A percentile compares a stretch with the other conserved stretches of the same genome.
phyloP scores from a whole-genome alignment of 2,888 invertebrate species.

The Sabellastarte sp. region DNA sequence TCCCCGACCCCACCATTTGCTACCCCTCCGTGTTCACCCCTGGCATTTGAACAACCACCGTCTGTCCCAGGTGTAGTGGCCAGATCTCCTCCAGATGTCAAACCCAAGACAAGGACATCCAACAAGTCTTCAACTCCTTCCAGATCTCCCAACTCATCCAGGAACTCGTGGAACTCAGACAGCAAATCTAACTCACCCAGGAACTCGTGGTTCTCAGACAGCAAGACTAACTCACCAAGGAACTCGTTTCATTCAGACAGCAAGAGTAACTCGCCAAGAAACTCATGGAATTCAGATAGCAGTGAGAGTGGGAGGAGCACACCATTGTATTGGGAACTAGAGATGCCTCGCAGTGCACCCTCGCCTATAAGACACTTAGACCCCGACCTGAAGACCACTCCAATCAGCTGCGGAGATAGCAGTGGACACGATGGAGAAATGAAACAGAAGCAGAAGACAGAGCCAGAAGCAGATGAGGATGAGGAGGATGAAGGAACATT shows the following conservation, averaged over 20 bases:
- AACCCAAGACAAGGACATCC: not conserved
- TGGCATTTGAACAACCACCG: not conserved
- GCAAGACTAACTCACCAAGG: not conserved
- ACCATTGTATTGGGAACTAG: constrained; percentile 10
- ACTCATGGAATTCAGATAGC: not conserved
- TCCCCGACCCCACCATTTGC: not conserved
- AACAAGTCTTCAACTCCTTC: not conserved
- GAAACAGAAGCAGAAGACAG: not conserved
- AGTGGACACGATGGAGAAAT: not conserved
- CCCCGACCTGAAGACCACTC: not conserved
- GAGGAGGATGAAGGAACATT: too few relatives aligned
- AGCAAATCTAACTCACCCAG: not conserved
- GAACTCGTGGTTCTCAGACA: not conserved
- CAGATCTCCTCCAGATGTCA: not conserved
- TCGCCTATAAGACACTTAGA: not conserved
- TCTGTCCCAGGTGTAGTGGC: not conserved
- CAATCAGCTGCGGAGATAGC: not conserved
- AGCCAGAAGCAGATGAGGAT: not conserved
- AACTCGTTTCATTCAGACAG: not conserved
- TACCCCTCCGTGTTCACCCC: not conserved
- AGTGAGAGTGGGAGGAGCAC: not conserved
- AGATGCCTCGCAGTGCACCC: not conserved
- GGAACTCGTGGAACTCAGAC: not conserved
- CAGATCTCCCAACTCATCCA: not conserved
- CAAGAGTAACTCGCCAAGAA: not conserved